Percentiles rank a stretch among this genome's conserved stretches.
Evolutionary conservation across 2,113 vertebrate genomes (phyloP).

Genomic region (Camelus bactrianus): DNA sequence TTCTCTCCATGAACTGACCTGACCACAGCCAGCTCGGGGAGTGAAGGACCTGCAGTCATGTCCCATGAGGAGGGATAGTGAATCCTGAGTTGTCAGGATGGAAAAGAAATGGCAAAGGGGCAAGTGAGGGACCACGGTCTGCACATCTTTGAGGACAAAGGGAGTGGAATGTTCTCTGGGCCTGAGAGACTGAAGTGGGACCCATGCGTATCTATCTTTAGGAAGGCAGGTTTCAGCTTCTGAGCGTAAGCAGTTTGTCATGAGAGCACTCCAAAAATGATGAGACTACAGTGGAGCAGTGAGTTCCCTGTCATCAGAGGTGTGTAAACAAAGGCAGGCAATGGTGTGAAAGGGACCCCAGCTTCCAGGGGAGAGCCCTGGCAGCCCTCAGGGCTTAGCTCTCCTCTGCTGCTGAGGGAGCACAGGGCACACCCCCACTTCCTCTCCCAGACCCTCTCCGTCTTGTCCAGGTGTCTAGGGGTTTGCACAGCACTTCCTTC

Average conservation of each 20-base stretch:
- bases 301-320: neutral
- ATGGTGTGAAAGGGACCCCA: neutral
- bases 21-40: too few species aligned
- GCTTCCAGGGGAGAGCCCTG: neutral
- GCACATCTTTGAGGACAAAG: neutral
- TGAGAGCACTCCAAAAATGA: neutral
- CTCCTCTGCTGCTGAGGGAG: neutral
- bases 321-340: neutral
- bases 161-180: neutral
- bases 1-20: neutral
- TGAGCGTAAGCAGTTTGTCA: neutral
- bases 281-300: neutral
- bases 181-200: neutral
- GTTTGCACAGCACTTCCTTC: neutral
- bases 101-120: neutral
- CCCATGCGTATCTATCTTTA: neutral
- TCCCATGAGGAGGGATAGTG: neutral
- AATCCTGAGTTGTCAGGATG: neutral
- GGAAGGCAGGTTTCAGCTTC: slow-evolving; percentile 16
- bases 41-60: neutral
- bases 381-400: neutral
- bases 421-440: neutral
- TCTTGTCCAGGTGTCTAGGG: neutral
- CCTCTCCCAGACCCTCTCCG: neutral
- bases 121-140: neutral